Evolutionary conservation across 2,797 vertebrate genomes (phyloP), one percentile per base, ranked within the genome.

Genomic region (Protosalanx chinensis): DNA sequence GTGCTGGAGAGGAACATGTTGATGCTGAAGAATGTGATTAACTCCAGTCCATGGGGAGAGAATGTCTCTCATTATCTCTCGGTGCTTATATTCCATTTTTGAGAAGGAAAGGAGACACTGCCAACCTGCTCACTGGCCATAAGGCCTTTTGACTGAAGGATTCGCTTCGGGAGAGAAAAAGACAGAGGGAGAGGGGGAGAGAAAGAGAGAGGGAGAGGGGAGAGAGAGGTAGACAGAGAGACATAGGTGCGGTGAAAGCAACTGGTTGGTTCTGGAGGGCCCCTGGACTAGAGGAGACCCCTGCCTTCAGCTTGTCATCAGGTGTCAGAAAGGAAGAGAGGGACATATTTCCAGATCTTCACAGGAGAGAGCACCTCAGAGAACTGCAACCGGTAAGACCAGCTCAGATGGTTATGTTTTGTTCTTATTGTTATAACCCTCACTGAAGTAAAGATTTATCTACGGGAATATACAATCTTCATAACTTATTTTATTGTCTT

Each of bases 81-180:
- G 72, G 59, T 23, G 56, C 15, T 0, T 78, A 75, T 72, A 76
- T 86, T 82, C 72, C 74, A 79, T 74, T 73, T 74, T 80, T 81
- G 35, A 69, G 84, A 70, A 71, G 76, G 80, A 82, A 71, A 77
- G 75, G 76, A 90, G 87, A 90, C 85, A 88, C 90, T 89, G 91
- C 91, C 67, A 5, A 80, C 84, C 82, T 82, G 80, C 87, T 81
- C 83, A 87, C 88, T 94, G 91, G 92, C 87, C 91, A 61, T 65
- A 85, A 88, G 82, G 51, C 41, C 74, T 85, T 87, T 85, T 82
- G 37, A 76, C 80, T 77, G 61, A 81, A 82, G 82, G 79, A 91
- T 91, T 93, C 91, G 91, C 89, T 79, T 83, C 85, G 76, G 75
- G 84, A 64, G 75, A 71, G 53, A 4, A n/a, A 78, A 71, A 73